Percentiles rank a stretch among this genome's conserved stretches.
These are phyloP conservation scores for Hetaerina americana DNA, from an alignment of 1,140 invertebrate genomes.

Conservation along the genomic window DNA sequence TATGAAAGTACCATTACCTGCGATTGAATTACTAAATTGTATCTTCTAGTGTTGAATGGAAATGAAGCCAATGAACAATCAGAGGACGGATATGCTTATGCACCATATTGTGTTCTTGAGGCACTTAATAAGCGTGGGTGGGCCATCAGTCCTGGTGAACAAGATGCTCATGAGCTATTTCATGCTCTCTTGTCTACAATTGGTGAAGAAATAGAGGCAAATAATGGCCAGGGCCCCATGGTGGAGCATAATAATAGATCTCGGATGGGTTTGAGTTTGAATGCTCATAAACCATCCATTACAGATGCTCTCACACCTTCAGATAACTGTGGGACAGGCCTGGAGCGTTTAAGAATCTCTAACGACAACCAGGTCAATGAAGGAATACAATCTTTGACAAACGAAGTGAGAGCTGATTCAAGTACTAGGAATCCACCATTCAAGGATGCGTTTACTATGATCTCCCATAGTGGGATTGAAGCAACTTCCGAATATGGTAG, in stretches of 20 bases:
- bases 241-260: not conserved
- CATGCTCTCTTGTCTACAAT: slow-evolving; percentile 74
- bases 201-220: slow-evolving; percentile 51
- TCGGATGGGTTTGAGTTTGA: not conserved
- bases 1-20: no score
- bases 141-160: slow-evolving; percentile 77
- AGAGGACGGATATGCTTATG: not conserved
- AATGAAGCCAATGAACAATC: slow-evolving; percentile 41
- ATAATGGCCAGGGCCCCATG: not conserved
- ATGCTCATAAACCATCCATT: not conserved
- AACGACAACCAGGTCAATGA: not conserved
- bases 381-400: not conserved
- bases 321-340: no score
- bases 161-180: slow-evolving; percentile 85
- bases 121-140: slow-evolving; percentile 60
- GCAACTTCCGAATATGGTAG: not conserved
- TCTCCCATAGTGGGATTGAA: not conserved
- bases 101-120: not conserved
- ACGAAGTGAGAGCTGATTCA: not conserved
- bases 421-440: not conserved
- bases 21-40: no score
- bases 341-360: no score
- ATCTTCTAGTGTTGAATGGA: slow-evolving; percentile 56
- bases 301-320: not conserved
- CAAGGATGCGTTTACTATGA: not conserved